phyloP scores from a whole-genome alignment of 2,797 vertebrate species.

The Jordanella pulchra region DNA sequence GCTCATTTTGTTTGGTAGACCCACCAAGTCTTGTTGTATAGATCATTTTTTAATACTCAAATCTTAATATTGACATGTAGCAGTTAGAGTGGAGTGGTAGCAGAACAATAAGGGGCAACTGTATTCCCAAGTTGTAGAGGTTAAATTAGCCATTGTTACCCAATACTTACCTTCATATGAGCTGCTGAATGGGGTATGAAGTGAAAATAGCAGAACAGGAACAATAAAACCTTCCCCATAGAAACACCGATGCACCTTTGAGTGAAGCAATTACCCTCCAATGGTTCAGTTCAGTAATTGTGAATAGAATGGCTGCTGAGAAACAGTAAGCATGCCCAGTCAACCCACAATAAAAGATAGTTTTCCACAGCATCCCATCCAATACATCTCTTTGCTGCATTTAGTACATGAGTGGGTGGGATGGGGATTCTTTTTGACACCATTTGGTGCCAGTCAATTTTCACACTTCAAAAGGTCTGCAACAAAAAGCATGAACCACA shows the following conservation, averaged over 20 bases:
- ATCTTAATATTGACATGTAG: background rate
- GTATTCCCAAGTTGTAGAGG: constrained; percentile 5
- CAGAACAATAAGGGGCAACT: background rate
- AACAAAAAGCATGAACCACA: constrained; percentile 43
- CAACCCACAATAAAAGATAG: constrained; percentile 28
- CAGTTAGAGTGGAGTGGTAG: background rate
- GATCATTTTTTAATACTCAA: background rate
- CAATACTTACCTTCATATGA: background rate
- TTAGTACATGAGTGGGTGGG: constrained; percentile 37
- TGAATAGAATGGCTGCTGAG: constrained; percentile 27
- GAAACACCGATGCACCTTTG: constrained; percentile 27
- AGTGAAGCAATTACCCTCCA: constrained; percentile 44
- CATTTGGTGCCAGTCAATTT: constrained; percentile 49
- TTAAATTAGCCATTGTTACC: constrained; percentile 10
- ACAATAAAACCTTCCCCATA: constrained; percentile 27
- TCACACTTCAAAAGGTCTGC: constrained; percentile 66
- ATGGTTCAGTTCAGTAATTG: constrained; percentile 31
- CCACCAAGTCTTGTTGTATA: background rate
- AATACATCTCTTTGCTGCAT: constrained; percentile 37
- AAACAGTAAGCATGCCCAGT: constrained; percentile 14
- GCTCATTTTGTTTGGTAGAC: background rate
- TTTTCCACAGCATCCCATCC: constrained; percentile 22
- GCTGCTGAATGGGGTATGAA: constrained; percentile 11
- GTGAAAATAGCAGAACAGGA: constrained; percentile 4
- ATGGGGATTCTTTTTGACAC: constrained; percentile 49